Evolutionary conservation across 1,140 invertebrate species (phyloP), one percentile per base, ranked within the genome.

Genomic region (Ganaspis sp.): DNA sequence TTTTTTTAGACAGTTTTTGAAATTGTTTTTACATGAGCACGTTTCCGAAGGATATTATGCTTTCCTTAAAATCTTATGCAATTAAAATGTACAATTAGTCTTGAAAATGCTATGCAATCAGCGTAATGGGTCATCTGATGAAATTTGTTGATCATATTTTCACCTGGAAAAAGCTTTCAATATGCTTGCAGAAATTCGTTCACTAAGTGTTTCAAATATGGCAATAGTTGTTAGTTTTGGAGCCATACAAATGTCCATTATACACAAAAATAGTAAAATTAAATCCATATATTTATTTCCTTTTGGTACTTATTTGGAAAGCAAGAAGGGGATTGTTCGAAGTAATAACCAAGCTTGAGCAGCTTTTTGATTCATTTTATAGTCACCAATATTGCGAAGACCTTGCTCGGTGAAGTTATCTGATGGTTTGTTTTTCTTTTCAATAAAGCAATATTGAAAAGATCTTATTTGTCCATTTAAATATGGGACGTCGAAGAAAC

Each of bases 341-440:
- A 76, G 54, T 23, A 76, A 40, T 12, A 17, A 72, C 78, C 78
- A 80, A 29, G 74, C 76, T 74, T 80, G 78, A 74, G 71, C 74
- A 38, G 75, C 75, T 71, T 76, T 80, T 69, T 76, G 74, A 19
- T 42, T 72, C 9, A 75, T 5, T 23, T 21, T 19, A 54, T 75
- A 42, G 12, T 70, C 42, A 19, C 21, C 12, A 23, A 58, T 9
- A 40, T 49, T 45, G 15, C 49, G 17, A 29, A 75, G 23, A n/a
- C 54, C 54, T 11, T 9, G 21, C 11, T 23, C 23, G 26, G 54
- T 26, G 8, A 58, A 58, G 54, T 64, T 64, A 2, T 23, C 54
- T 29, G 54, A 64, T 12, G 23, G 23, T 11, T 15, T 64, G 49
- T 75, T 49, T 38, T 21, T 19, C 3, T 70, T 26, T 71, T 75